A percentile compares a stretch with the other conserved stretches of the same genome.
phyloP scores from a whole-genome alignment of 2,888 invertebrate genomes.

The Papilio gigon region DNA sequence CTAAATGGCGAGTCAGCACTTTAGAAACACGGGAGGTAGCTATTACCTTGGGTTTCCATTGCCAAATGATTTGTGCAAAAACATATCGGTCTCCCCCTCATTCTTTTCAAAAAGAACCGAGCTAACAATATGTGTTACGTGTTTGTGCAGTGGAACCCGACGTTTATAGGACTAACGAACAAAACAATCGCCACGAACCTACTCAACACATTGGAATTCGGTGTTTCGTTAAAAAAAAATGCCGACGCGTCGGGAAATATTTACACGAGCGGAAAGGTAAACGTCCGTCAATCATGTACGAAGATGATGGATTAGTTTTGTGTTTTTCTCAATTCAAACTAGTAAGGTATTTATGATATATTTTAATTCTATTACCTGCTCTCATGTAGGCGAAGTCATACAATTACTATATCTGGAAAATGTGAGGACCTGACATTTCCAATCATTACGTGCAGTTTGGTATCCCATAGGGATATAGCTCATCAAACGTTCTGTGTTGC shows the following conservation, averaged over 20 bases:
- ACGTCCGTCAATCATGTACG: constrained; percentile 6
- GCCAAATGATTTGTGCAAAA: neutral
- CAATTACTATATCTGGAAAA: too few species aligned
- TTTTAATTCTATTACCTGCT: constrained; percentile 2
- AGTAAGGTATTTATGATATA: constrained; percentile 1
- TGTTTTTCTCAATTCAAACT: constrained; percentile 6
- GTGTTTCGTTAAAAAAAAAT: constrained; percentile 28
- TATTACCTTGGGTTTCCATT: neutral
- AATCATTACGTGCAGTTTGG: too few species aligned
- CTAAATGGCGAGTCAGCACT: constrained; percentile 22
- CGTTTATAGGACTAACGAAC: constrained; percentile 27
- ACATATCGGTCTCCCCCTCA: neutral
- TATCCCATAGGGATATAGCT: too few species aligned
- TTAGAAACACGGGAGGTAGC: constrained; percentile 21
- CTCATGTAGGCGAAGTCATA: neutral
- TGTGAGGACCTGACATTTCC: too few species aligned
- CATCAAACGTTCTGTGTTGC: too few species aligned
- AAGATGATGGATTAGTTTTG: constrained; percentile 16
- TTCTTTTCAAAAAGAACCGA: neutral
- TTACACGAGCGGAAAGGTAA: constrained; percentile 36
- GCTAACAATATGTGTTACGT: neutral
- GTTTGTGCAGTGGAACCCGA: neutral
- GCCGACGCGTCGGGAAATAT: constrained; percentile 13
- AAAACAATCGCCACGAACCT: constrained; percentile 18
- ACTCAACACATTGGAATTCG: constrained; percentile 27